Evolutionary conservation across 2,888 invertebrate species (phyloP), one percentile per base, ranked within the genome.

Genomic region (Palloptera scutellata): DNA sequence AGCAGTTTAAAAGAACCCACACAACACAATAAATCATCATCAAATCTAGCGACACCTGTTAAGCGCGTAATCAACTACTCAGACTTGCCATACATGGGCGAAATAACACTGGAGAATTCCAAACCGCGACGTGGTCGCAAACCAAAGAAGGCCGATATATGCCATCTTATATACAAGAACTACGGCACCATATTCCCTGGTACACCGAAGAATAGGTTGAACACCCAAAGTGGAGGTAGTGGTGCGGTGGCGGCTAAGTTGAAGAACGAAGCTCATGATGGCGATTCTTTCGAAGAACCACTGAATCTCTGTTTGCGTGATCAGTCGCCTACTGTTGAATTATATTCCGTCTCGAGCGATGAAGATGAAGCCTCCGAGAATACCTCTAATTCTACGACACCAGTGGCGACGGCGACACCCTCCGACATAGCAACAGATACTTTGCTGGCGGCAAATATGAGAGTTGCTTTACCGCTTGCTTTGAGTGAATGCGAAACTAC

Each of bases 111-210:
- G 64, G 94, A 95, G 79, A 94, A 95, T 83, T 92, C 92, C 13
- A 93, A 94, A 75, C 95, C 95, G 0, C 86, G 95, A 48, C 87
- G 96, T 70, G 95, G 95, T 0, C 87, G 95, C 17, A 96, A 96
- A 79, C 96, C 95, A 0, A 95, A 95, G 81, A 95, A 96, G 83
- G 94, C 95, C 0, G 95, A 95, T 79, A 96, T 96, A 73, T 95
- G 95, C 74, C 95, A 95, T 79, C 86, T 95, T 54, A 95, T 95
- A 74, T 95, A 95, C 79, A 95, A 95, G 81, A 95, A 95, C 82
- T 95, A 95, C 80, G 95, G 95, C 3, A 95, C 94, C 0, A 92
- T 94, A 13, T 89, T 93, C 61, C 93, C 93, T 0, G 92, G 92
- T 0, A 91, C 91, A 10, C 92, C 92, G 0, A 87, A 86, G 43